Evolutionary conservation across 2,113 vertebrate species (phyloP).

Genomic region (Sitta europaea): DNA sequence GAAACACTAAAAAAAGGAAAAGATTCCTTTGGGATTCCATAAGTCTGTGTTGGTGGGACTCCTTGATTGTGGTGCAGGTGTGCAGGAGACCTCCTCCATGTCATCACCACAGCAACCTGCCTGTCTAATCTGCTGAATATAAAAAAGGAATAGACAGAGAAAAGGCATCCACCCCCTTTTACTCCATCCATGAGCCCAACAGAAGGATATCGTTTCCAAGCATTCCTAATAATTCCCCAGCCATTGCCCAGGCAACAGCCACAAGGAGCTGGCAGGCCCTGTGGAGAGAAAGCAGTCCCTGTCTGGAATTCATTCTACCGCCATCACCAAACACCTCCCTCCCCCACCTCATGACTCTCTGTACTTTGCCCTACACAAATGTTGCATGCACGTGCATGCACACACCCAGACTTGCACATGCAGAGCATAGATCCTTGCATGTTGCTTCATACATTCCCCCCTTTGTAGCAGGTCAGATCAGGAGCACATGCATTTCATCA

Average conservation of each 20-base stretch:
- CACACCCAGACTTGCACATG: not conserved
- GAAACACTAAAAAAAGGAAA: not conserved
- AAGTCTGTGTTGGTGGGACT: constrained; percentile 50
- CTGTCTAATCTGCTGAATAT: constrained; percentile 79
- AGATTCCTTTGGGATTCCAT: constrained; percentile 22
- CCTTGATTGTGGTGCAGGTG: constrained; percentile 74
- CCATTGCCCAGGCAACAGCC: constrained; percentile 80
- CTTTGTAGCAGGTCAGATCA: not conserved
- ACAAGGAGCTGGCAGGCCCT: constrained; percentile 57
- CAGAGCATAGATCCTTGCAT: not conserved
- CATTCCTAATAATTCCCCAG: constrained; percentile 77
- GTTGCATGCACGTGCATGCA: not conserved
- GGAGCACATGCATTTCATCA: not conserved
- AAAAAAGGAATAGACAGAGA: constrained; percentile 73
- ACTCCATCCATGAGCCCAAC: constrained; percentile 71
- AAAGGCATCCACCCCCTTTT: constrained; percentile 77
- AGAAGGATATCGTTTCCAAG: constrained; percentile 71
- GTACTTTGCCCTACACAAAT: not conserved
- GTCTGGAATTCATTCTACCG: constrained; percentile 59
- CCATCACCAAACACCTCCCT: not conserved
- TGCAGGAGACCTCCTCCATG: constrained; percentile 71
- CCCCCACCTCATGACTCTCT: not conserved
- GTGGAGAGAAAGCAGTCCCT: constrained; percentile 56
- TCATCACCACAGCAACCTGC: constrained; percentile 79
- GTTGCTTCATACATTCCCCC: not conserved